Evolutionary conservation across 2,113 vertebrate species (phyloP), one percentile per base, ranked within the genome.

Genomic region (Heterotilapia buettikoferi): DNA sequence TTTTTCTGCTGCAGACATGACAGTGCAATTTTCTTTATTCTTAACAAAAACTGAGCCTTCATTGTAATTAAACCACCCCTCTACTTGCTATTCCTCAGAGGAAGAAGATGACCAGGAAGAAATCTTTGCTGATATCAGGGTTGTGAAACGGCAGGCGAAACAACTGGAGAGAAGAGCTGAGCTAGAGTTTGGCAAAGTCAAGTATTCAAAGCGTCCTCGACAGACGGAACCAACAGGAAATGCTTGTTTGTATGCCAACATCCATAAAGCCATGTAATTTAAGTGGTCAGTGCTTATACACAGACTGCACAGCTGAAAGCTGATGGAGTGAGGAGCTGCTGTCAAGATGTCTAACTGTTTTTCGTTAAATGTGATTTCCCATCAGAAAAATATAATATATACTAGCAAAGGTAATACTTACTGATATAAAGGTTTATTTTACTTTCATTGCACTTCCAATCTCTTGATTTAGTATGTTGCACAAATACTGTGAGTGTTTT

Each of bases 151-250:
- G 33, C 40, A 47, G 18, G 19, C 7, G 2, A 78, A 61, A 54
- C 76, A 18, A 56, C 10, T 12, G 61, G 76, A 56, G 66, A 66
- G 16, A 8, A 80, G 12, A 73, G 71, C 7, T 6, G 84, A 90
- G 83, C 91, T 96, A 86, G 92, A 94, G 80, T 96, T 96, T 7
- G 91, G 89, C 16, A 80, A 95, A 43, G 82, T 96, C 56, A 92
- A 54, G 54, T 85, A 93, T 63, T 80, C 84, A 24, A 3, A 68
- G n/a, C 89, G 16, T 12, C 45, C 84, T 21, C 63, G 4, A 9
- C 40, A 9, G 38, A 13, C 18, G 7, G 11, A 52, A 5, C n/a
- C 18, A 3, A 4, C 19, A 7, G 19, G 12, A 16, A 88, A 93
- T 9, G 84, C 89, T 1, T 87, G 81, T 84, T 53, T 95, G 29